Percentiles rank a stretch among this genome's conserved stretches.
phyloP scores from a whole-genome alignment of 2,797 vertebrate genomes.

The Sebastes iracundus region DNA sequence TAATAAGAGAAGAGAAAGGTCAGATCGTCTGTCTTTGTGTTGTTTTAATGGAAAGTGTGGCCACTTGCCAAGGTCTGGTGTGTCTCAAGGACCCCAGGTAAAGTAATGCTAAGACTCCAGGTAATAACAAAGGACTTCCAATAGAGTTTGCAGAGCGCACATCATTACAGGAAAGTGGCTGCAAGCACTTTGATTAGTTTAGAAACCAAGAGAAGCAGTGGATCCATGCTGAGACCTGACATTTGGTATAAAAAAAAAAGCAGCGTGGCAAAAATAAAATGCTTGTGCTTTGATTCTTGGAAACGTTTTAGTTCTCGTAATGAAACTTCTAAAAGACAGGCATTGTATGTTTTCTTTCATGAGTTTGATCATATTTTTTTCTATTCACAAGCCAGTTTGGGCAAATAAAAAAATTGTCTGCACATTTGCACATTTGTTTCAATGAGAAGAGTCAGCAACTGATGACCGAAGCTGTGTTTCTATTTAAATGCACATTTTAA shows the following conservation, averaged over 20 bases:
- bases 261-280: not conserved
- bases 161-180: constrained; percentile 53
- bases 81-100: constrained; percentile 68
- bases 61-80: constrained; percentile 60
- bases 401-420: not conserved
- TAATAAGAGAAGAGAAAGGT: constrained; percentile 76
- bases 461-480: not conserved
- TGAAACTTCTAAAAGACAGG: not conserved
- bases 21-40: constrained; percentile 74
- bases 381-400: not conserved
- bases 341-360: not conserved
- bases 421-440: not conserved
- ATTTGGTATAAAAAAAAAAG: constrained; percentile 32
- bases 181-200: constrained; percentile 47
- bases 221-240: constrained; percentile 47
- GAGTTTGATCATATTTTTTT: not conserved
- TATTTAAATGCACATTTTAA: not conserved
- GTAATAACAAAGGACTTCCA: constrained; percentile 65
- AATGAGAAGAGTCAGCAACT: not conserved
- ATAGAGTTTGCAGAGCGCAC: constrained; percentile 19
- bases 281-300: not conserved
- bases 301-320: not conserved
- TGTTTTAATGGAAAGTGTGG: constrained; percentile 78
- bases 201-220: constrained; percentile 21
- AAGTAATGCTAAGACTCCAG: constrained; percentile 66